Conservation (phyloP, 1,140 invertebrate species). For the Parapsyche elsis region DNA sequence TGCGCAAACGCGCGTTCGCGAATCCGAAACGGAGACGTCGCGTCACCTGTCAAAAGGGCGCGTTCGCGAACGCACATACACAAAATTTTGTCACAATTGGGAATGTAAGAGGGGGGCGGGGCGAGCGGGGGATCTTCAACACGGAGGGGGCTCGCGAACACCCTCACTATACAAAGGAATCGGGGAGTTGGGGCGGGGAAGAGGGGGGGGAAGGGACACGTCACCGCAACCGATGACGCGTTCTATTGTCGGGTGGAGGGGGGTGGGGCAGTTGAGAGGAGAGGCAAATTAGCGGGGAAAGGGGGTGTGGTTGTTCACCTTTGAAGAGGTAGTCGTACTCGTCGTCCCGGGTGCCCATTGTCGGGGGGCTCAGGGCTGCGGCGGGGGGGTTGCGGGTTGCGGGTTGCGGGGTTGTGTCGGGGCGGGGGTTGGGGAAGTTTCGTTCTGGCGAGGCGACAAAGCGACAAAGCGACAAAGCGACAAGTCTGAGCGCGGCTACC, state of each 20-base stretch:
- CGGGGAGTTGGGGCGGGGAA: neutral
- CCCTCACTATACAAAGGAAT: neutral
- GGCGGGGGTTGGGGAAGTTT: neutral
- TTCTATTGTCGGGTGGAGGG: neutral
- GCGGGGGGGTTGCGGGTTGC: conserved; percentile 60
- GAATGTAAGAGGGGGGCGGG: neutral
- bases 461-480: too few relatives aligned
- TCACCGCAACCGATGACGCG: neutral
- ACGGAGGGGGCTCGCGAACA: neutral
- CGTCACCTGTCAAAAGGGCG: conserved; percentile 20
- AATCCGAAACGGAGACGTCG: neutral
- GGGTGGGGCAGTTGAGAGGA: neutral
- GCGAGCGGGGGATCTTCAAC: neutral
- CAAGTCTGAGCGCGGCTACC: neutral
- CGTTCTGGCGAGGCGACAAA: too few relatives aligned
- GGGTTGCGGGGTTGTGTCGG: neutral
- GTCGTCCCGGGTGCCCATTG: conserved; percentile 97
- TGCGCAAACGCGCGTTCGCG: conserved; percentile 1
- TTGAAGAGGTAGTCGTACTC: conserved; percentile 99
- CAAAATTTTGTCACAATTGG: neutral
- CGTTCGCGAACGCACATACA: neutral
- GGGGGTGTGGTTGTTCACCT: conserved; percentile 73
- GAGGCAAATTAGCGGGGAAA: neutral
- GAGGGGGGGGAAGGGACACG: neutral
- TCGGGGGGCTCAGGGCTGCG: conserved; percentile 91